Evolutionary conservation across 2,113 vertebrate species (phyloP), one percentile per base, ranked within the genome.

Genomic region (Equus quagga): DNA sequence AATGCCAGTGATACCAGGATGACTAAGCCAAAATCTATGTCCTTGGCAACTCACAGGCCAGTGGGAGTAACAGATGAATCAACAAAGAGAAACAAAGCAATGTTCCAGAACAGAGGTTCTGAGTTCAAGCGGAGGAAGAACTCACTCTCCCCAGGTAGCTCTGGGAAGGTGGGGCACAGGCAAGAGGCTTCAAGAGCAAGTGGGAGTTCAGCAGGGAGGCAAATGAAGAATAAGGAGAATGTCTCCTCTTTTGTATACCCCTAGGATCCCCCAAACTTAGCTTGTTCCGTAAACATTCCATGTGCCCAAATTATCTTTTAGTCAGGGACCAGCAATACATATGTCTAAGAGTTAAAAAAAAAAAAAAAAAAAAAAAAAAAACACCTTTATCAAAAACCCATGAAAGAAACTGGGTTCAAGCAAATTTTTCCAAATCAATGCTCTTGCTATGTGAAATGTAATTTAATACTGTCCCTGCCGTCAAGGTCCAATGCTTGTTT

Each of bases 401-500:
- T 60, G 60, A 88, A 56, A 64, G n/a, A 95, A 96, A 90, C 80
- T 56, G 49, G 14, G 46, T 2, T 83, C 56, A 80, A 93, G 58
- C 18, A 41, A 65, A 26, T 69, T 60, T 78, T 60, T 44, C 33
- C 41, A 94, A 80, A 87, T 82, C 49, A 87, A 31, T 41, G 4
- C 4, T 82, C 80, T 89, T 58, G 44, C 24, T 95, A 13, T 64
- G 3, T 95, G 72, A 93, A 88, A 94, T 93, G 49, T 60, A 91
- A 96, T 72, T 80, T 80, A 92, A 85, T 15, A 80, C 41, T 78
- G 70, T 62, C 67, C n/a, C 46, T 91, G 41, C 72, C 81, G 92
- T 76, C 89, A 82, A 85, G 60, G 65, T 65, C 54, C 78, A 65
- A 7, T 51, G 19, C 84, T 97, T 96, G n/a, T 54, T 92, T 94